phyloP scores from a whole-genome alignment of 2,888 invertebrate genomes.

The Drosophila lacicola region DNA sequence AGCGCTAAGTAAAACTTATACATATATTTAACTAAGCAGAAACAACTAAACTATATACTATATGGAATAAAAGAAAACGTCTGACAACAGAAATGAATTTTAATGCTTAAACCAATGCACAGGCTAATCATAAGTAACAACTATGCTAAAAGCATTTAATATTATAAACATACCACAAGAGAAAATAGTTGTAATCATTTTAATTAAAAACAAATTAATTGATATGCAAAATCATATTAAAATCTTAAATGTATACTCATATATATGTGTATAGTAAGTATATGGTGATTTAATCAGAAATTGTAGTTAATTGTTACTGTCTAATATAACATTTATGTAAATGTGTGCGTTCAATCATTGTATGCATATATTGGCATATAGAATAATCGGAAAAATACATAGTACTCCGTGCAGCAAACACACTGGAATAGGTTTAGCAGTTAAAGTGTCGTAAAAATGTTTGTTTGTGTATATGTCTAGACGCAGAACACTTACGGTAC shows the following conservation, averaged over 20 bases:
- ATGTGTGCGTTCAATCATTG: constrained; percentile 53
- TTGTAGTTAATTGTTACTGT: constrained; percentile 66
- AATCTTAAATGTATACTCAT: constrained; percentile 22
- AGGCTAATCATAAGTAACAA: constrained; percentile 48
- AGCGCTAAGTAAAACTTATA: constrained; percentile 66
- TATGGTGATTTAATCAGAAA: constrained; percentile 57
- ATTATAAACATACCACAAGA: constrained; percentile 45
- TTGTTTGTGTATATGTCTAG: constrained; percentile 42
- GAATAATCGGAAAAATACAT: constrained; percentile 25
- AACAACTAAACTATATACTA: constrained; percentile 19
- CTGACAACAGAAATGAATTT: constrained; percentile 38
- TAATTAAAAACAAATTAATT: constrained; percentile 29
- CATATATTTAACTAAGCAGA: constrained; percentile 22
- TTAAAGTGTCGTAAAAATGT: constrained; percentile 46
- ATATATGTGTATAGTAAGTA: constrained; percentile 7
- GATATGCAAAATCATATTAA: constrained; percentile 3
- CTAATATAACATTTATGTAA: constrained; percentile 45
- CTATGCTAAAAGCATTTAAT: constrained; percentile 75
- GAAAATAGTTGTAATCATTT: constrained; percentile 4
- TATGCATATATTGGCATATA: constrained; percentile 29
- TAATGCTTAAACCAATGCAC: constrained; percentile 44
- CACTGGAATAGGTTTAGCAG: constrained; percentile 14
- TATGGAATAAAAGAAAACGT: constrained; percentile 32
- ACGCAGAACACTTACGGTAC: constrained; percentile 27
- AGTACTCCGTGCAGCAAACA: constrained; percentile 19